These are phyloP conservation scores for Schizaphis graminum DNA, from an alignment of 2,888 invertebrate species.

Conservation along the genomic window DNA sequence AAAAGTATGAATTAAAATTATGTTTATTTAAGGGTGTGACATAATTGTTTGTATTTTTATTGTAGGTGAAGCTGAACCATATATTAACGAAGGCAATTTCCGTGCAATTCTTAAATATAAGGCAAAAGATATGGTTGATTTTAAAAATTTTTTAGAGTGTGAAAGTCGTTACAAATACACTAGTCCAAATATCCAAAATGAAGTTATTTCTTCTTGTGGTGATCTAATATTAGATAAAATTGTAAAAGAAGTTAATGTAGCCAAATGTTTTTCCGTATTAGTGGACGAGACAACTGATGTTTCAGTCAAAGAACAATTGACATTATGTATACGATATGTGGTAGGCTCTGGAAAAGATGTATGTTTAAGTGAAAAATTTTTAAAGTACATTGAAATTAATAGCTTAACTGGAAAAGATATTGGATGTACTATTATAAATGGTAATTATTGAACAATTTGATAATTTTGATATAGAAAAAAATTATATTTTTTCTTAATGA, in stretches of 20 bases:
- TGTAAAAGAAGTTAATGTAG: background rate
- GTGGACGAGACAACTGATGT: background rate
- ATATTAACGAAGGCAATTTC: background rate
- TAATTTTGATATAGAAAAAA: background rate
- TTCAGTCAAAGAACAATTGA: conserved; percentile 1
- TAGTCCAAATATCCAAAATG: background rate
- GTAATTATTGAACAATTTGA: background rate
- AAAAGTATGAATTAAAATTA: background rate
- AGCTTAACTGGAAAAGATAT: background rate
- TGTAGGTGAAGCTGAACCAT: too few species aligned
- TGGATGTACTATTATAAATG: background rate
- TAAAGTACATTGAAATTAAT: background rate
- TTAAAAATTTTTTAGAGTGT: background rate
- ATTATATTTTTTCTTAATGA: background rate
- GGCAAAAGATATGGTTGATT: background rate
- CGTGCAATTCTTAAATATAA: background rate
- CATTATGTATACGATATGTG: background rate
- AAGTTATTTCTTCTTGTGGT: background rate
- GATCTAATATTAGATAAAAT: background rate
- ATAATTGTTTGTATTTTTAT: too few species aligned
- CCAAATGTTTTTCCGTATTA: background rate
- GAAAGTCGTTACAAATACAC: background rate
- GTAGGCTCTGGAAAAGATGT: background rate
- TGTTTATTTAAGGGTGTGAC: background rate
- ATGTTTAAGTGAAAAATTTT: background rate